Evolutionary conservation across 2,888 invertebrate species (phyloP).

Genomic region (Coremacera marginata): DNA sequence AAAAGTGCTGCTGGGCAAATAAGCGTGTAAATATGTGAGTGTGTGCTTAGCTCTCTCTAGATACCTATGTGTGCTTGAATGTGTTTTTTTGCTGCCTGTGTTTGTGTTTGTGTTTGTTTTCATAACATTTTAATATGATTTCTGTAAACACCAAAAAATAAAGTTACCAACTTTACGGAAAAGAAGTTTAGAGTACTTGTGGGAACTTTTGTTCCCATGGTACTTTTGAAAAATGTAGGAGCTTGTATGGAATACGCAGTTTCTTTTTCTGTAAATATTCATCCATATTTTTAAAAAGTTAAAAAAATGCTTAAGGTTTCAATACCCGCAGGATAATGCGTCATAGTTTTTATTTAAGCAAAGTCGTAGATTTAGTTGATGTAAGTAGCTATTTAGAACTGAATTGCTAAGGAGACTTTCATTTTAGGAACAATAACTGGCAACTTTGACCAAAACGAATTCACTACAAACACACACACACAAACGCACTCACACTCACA

Average conservation of each 20-base stretch:
- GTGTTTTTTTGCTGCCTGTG: background rate
- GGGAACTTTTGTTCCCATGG: too few species aligned
- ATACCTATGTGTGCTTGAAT: background rate
- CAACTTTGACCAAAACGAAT: too few species aligned
- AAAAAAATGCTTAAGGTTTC: too few species aligned
- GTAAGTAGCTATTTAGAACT: too few species aligned
- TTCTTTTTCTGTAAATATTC: background rate
- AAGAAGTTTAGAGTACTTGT: too few species aligned
- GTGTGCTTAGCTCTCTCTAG: background rate
- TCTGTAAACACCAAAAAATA: constrained; percentile 10
- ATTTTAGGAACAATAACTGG: too few species aligned
- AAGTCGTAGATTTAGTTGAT: too few species aligned
- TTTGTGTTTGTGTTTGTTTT: constrained; percentile 8
- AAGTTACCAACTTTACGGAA: background rate
- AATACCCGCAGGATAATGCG: too few species aligned
- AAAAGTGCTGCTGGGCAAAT: background rate
- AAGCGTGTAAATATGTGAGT: background rate
- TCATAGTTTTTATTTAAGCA: too few species aligned
- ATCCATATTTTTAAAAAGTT: too few species aligned
- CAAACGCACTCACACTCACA: background rate
- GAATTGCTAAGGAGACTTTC: too few species aligned
- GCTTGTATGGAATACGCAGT: background rate
- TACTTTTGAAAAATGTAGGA: too few species aligned
- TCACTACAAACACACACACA: background rate
- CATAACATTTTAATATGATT: constrained; percentile 29